Percentiles rank a stretch among this genome's conserved stretches.
phyloP scores from a whole-genome alignment of 1,140 invertebrate species.

The Microplitis mediator region DNA sequence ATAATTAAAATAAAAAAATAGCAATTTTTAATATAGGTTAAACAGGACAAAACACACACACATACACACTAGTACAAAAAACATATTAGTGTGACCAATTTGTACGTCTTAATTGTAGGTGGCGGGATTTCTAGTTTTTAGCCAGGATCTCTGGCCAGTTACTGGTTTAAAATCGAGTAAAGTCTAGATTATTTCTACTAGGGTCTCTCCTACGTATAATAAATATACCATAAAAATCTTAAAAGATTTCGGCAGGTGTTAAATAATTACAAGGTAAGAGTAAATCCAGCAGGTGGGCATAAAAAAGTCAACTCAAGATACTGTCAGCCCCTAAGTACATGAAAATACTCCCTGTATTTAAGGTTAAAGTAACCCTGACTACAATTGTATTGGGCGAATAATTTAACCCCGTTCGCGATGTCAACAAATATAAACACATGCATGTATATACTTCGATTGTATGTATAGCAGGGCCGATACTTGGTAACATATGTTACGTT shows the following conservation, averaged over 20 bases:
- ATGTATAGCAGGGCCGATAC: not conserved
- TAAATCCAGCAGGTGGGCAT: not conserved
- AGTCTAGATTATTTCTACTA: too few species aligned
- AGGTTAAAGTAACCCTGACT: conserved; percentile 20
- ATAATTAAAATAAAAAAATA: too few species aligned
- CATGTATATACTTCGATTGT: not conserved
- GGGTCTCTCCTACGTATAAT: too few species aligned
- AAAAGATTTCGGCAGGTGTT: not conserved
- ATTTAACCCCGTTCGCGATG: conserved; percentile 45
- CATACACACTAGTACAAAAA: too few species aligned
- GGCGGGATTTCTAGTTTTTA: too few species aligned
- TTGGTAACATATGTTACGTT: conserved; percentile 15
- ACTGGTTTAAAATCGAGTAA: too few species aligned
- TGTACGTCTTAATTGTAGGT: too few species aligned
- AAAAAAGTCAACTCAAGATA: conserved; percentile 2
- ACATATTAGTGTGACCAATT: too few species aligned
- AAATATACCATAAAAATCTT: not conserved
- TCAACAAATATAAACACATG: not conserved
- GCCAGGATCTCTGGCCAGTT: too few species aligned
- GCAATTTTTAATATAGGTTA: too few species aligned
- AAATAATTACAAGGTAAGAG: not conserved
- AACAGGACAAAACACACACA: too few species aligned
- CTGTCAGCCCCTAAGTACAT: not conserved
- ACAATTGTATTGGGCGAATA: conserved; percentile 46
- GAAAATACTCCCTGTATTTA: conserved; percentile 17